These are phyloP conservation scores for Calonectris borealis DNA, from an alignment of 2,113 vertebrate species.

Conservation along the genomic window DNA sequence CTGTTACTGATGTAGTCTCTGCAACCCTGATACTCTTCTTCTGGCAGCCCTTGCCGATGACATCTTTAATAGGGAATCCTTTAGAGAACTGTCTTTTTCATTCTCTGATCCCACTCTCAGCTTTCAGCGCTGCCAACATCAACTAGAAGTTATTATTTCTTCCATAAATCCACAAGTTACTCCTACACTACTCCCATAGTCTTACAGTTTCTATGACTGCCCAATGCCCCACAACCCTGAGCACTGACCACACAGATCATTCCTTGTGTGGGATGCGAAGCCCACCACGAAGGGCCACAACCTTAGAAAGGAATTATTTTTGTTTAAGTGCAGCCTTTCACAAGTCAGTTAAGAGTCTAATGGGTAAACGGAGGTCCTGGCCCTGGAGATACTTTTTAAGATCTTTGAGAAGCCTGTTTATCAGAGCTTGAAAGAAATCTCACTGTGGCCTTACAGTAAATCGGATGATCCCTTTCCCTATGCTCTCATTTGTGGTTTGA, in stretches of 20 bases:
- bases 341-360: slow-evolving; percentile 42
- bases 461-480: slow-evolving; percentile 38
- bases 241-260: not conserved
- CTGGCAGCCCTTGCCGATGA: not conserved
- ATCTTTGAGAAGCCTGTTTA: slow-evolving; percentile 43
- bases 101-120: not conserved
- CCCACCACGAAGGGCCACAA: not conserved
- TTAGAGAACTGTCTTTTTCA: not conserved
- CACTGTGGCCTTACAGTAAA: slow-evolving; percentile 46
- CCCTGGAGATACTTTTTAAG: slow-evolving; percentile 29
- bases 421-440: slow-evolving; percentile 54
- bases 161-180: not conserved
- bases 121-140: not conserved
- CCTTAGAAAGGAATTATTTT: slow-evolving; percentile 36
- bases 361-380: slow-evolving; percentile 51
- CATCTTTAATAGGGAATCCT: not conserved
- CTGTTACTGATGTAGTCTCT: not conserved
- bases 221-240: not conserved
- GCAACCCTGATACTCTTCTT: not conserved
- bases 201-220: not conserved
- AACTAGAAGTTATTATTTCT: not conserved
- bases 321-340: slow-evolving; percentile 53
- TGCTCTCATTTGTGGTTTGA: slow-evolving; percentile 61
- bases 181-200: not conserved
- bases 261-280: not conserved